Evolutionary conservation across 2,888 invertebrate genomes (phyloP), one percentile per base, ranked within the genome.

Genomic region (Rhorus exstirpatorius): DNA sequence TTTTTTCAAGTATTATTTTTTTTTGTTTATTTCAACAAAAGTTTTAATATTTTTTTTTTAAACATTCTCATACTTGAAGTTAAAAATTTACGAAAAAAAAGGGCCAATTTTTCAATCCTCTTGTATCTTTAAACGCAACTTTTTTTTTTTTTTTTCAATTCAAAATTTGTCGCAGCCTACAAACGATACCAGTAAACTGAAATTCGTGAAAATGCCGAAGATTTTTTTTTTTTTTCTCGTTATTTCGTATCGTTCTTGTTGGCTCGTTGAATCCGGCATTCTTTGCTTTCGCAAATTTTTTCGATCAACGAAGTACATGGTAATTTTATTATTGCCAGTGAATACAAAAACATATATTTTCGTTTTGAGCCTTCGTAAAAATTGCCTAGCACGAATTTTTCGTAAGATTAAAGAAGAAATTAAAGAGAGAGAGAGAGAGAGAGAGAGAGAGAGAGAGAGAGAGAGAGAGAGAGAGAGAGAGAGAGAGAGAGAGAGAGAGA

Each of bases 251-350:
- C 41, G 55, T 79, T 41, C 26, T 1, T 19, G 17, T 63, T 38
- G 79, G 67, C 79, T 65, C 41, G 60, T 74, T 49, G 60, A 55
- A 58, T 74, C 72, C 60, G 58, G 49, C 71, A 71, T 46, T 24
- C 21, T 10, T 19, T 12, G 4, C 19, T 19, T 31, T 1, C 10
- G 3, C 12, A 65, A 17, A 46, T 26, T 10, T 17, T n/a, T 38
- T 21, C 17, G 19, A 49, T 49, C n/a, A n/a, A n/a, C n/a, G n/a
- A n/a, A n/a, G n/a, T n/a, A n/a, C n/a, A n/a, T n/a, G n/a, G n/a
- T n/a, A n/a, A n/a, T 41, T 55, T 31, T 74, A 35, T 31, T 26
- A 46, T 60, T 67, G 26, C 53, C 68, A 53, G 46, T 49, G 46
- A 14, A 38, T 38, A 58, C 55, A n/a, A n/a, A 17, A 12, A 68